These are phyloP conservation scores for Hypomecis atomaria DNA, from an alignment of 2,888 invertebrate genomes.

Conservation along the genomic window DNA sequence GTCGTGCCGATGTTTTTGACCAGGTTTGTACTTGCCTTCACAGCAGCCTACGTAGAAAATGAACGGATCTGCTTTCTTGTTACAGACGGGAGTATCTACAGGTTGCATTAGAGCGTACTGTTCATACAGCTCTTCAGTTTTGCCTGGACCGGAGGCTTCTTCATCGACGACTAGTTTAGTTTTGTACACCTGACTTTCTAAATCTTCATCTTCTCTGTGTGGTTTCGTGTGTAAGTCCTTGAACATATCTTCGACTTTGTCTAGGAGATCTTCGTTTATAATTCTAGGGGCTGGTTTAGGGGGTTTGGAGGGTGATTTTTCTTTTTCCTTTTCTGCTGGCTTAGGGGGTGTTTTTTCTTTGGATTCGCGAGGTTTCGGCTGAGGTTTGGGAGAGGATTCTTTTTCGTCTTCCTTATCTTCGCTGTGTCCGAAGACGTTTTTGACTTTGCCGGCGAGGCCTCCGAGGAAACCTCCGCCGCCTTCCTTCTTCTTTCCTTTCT, in stretches of 20 bases:
- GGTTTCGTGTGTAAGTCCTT: slow-evolving; percentile 72
- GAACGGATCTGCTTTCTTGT: slow-evolving; percentile 69
- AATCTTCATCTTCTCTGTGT: slow-evolving; percentile 66
- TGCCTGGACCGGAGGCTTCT: slow-evolving; percentile 52
- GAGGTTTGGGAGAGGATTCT: slow-evolving; percentile 60
- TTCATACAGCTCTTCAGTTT: slow-evolving; percentile 63
- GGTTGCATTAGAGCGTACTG: slow-evolving; percentile 79
- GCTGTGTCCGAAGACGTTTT: slow-evolving; percentile 73
- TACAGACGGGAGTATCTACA: slow-evolving; percentile 69
- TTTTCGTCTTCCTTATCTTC: slow-evolving; percentile 71
- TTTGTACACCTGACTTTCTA: slow-evolving; percentile 65
- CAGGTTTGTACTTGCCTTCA: slow-evolving; percentile 65
- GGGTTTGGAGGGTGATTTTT: slow-evolving; percentile 72
- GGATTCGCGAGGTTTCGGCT: slow-evolving; percentile 63
- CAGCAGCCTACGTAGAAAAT: slow-evolving; percentile 71
- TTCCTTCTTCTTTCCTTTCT: slow-evolving; percentile 79
- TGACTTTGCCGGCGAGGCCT: slow-evolving; percentile 73
- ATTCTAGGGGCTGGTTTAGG: slow-evolving; percentile 77
- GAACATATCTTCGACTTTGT: slow-evolving; percentile 83
- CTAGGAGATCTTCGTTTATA: slow-evolving; percentile 76
- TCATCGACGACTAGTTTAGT: slow-evolving; percentile 79
- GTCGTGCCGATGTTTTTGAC: slow-evolving; percentile 73
- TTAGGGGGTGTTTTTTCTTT: slow-evolving; percentile 63
- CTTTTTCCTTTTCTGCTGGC: slow-evolving; percentile 54
- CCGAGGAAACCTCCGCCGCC: slow-evolving; percentile 67